phyloP scores from a whole-genome alignment of 2,797 vertebrate species.

The Gobio occitaniae region DNA sequence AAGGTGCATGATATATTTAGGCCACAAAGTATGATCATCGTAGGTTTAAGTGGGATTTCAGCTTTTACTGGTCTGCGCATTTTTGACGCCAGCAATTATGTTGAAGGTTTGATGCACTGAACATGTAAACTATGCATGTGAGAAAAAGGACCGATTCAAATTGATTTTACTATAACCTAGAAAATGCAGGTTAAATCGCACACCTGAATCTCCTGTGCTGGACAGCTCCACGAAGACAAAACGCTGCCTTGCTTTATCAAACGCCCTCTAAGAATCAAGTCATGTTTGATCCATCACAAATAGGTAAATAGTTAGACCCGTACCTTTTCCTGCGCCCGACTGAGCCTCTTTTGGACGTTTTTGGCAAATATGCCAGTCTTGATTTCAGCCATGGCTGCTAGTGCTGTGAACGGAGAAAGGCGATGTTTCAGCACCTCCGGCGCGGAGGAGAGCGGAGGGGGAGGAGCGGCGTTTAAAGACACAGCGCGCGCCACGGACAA shows the following conservation, averaged over 20 bases:
- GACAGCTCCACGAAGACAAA: constrained; percentile 24
- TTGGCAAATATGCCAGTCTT: constrained; percentile 96
- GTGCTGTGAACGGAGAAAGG: constrained; percentile 63
- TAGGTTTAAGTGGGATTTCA: constrained; percentile 31
- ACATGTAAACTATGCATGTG: neutral
- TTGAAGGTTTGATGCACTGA: neutral
- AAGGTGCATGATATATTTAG: neutral
- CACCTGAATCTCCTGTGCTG: constrained; percentile 58
- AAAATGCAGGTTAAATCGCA: neutral
- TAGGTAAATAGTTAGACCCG: constrained; percentile 13
- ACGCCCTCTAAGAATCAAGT: neutral
- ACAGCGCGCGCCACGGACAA: constrained; percentile 32
- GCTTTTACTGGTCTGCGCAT: constrained; percentile 22
- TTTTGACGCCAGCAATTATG: neutral
- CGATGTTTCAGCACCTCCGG: constrained; percentile 62
- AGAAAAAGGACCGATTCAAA: neutral
- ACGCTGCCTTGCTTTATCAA: neutral
- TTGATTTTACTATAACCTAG: neutral
- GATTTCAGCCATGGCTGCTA: constrained; percentile 93
- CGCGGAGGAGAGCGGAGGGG: constrained; percentile 48
- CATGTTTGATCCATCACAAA: neutral
- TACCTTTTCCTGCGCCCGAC: constrained; percentile 96
- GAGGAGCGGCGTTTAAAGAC: constrained; percentile 69
- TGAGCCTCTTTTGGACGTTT: constrained; percentile 94
- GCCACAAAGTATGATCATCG: neutral